Evolutionary conservation across 2,113 vertebrate genomes (phyloP).

Genomic region (Cebidichthys violaceus): DNA sequence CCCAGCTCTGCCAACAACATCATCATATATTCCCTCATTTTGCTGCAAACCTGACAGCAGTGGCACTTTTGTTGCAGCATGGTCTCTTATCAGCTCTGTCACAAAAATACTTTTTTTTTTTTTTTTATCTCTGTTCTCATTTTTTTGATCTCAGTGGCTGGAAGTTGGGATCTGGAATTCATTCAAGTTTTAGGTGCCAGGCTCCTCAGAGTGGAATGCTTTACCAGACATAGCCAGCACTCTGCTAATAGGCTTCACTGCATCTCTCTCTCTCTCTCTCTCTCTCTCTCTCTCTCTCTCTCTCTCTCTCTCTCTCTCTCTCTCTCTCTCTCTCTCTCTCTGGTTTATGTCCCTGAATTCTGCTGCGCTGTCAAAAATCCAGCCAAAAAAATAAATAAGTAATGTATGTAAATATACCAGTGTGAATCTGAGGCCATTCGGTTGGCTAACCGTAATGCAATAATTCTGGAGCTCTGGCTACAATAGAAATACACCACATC

Average conservation of each 20-base stretch:
- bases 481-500: constrained; percentile 7
- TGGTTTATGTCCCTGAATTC: not conserved
- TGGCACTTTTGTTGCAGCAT: not conserved
- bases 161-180: constrained; percentile 24
- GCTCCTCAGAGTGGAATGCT: constrained; percentile 18
- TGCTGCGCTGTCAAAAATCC: constrained; percentile 2
- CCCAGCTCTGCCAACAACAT: not conserved
- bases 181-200: constrained; percentile 12
- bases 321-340: not conserved
- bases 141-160: constrained; percentile 23
- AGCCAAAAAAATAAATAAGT: constrained; percentile 1
- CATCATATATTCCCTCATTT: not conserved
- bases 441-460: not conserved
- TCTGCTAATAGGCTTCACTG: constrained; percentile 5
- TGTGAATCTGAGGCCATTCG: not conserved
- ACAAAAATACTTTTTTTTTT: not conserved
- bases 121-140: not conserved
- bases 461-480: not conserved
- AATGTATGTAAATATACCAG: constrained; percentile 25
- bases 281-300: too few relatives aligned
- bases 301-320: not conserved
- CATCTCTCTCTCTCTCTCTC: constrained; percentile 1
- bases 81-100: constrained; percentile 13
- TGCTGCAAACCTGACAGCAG: not conserved
- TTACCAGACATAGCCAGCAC: constrained; percentile 6